These are phyloP conservation scores for Mythimna pallens DNA, from an alignment of 2,888 invertebrate species.

Conservation along the genomic window DNA sequence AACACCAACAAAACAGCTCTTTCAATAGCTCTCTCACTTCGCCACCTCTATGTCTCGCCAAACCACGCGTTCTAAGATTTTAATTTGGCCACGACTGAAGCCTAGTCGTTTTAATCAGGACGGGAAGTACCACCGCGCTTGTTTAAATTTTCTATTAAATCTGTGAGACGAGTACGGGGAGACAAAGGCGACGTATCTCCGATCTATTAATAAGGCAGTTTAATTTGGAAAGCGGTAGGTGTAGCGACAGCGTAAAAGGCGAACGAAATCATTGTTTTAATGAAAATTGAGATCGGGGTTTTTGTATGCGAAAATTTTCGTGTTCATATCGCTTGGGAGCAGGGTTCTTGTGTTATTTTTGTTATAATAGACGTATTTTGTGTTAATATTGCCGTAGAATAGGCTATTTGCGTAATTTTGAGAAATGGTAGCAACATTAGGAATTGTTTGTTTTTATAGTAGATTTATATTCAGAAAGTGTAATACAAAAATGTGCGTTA, in stretches of 20 bases:
- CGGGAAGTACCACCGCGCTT: conserved; percentile 76
- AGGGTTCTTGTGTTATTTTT: conserved; percentile 23
- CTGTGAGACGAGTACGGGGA: conserved; percentile 80
- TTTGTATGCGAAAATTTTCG: conserved; percentile 41
- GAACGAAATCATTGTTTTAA: conserved; percentile 54
- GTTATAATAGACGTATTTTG: conserved; percentile 13
- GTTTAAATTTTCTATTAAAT: conserved; percentile 89
- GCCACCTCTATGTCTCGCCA: conserved; percentile 40
- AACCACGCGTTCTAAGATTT: conserved; percentile 84
- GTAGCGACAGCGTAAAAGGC: conserved; percentile 67
- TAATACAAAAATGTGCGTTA: neutral
- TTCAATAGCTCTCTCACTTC: conserved; percentile 31
- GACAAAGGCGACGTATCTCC: conserved; percentile 87
- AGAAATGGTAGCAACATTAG: neutral
- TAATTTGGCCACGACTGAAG: conserved; percentile 81
- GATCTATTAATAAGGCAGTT: conserved; percentile 89
- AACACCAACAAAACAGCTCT: conserved; percentile 24
- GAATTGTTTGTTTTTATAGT: neutral
- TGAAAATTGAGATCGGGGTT: conserved; percentile 58
- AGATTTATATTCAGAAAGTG: neutral
- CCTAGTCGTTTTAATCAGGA: conserved; percentile 86
- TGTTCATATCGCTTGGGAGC: conserved; percentile 38
- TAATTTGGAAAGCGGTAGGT: conserved; percentile 80
- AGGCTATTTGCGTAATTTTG: neutral
- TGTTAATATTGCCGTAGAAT: neutral